Evolutionary conservation across 2,888 invertebrate genomes (phyloP).

Genomic region (Amphipyra tragopoginis): DNA sequence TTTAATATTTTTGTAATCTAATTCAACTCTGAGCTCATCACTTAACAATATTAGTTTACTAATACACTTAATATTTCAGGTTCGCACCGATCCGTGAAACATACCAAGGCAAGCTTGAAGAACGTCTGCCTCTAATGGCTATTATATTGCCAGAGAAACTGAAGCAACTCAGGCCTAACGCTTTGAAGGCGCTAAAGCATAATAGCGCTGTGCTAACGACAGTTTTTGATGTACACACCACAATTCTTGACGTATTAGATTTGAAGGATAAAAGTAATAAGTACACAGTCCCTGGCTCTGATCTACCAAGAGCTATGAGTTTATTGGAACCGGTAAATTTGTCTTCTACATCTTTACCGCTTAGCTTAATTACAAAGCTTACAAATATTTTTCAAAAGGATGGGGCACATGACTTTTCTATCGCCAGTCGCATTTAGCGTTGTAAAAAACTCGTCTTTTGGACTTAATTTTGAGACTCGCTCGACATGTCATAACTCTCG

Average conservation of each 20-base stretch:
- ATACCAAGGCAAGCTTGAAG: conserved; percentile 97
- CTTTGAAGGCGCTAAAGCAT: conserved; percentile 90
- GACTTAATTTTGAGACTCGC: no score
- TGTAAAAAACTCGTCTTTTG: no score
- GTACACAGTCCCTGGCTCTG: conserved; percentile 83
- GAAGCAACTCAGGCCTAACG: conserved; percentile 89
- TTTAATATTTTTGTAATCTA: no score
- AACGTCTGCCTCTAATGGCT: conserved; percentile 96
- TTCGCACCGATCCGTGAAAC: conserved; percentile 95
- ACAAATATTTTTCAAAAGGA: no score
- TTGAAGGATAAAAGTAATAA: conserved; percentile 73
- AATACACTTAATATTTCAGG: conserved; percentile 76
- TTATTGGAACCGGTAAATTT: conserved; percentile 90
- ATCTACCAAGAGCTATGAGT: conserved; percentile 89
- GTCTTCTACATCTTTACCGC: background rate
- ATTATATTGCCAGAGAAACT: conserved; percentile 94
- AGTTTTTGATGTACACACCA: conserved; percentile 95
- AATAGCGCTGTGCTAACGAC: conserved; percentile 94
- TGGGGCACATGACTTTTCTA: no score
- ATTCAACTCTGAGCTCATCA: no score
- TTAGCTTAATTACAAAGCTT: no score
- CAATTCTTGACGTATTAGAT: conserved; percentile 92
- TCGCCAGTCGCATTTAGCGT: no score
- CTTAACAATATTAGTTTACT: no score
- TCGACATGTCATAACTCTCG: no score